phyloP scores from a whole-genome alignment of 2,888 invertebrate species.

The Spisula solida region DNA sequence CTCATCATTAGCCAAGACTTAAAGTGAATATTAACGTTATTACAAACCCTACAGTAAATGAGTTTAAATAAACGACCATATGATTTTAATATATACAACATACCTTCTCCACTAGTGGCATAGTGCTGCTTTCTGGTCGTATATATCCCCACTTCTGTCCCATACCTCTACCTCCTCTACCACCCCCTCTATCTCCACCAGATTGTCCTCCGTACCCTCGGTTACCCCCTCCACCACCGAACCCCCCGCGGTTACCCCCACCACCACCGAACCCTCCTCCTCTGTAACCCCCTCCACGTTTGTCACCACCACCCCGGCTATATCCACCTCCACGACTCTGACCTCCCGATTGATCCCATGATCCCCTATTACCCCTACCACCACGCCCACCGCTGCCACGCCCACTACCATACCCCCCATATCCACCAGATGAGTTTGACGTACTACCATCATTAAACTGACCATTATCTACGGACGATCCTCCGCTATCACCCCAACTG shows the following conservation, averaged over 20 bases:
- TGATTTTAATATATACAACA: not conserved
- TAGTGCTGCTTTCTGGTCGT: slow-evolving; percentile 24
- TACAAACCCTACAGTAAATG: too few relatives aligned
- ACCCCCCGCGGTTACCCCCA: slow-evolving; percentile 37
- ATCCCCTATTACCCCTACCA: slow-evolving; percentile 71
- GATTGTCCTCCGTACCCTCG: slow-evolving; percentile 62
- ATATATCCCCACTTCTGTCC: slow-evolving; percentile 17
- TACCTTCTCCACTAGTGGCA: slow-evolving; percentile 57
- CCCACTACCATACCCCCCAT: slow-evolving; percentile 84
- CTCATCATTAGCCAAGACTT: too few relatives aligned
- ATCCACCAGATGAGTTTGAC: slow-evolving; percentile 51
- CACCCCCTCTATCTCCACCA: not conserved
- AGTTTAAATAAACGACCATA: not conserved
- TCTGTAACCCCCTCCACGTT: not conserved
- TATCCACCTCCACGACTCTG: slow-evolving; percentile 29
- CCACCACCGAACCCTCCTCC: slow-evolving; percentile 69
- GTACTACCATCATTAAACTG: slow-evolving; percentile 81
- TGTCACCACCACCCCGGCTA: slow-evolving; percentile 18
- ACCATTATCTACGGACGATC: slow-evolving; percentile 21
- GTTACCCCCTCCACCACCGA: slow-evolving; percentile 25
- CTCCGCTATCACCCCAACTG: slow-evolving; percentile 61
- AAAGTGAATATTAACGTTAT: too few relatives aligned
- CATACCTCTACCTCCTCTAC: not conserved
- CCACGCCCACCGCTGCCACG: slow-evolving; percentile 69
- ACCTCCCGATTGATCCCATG: slow-evolving; percentile 71